A percentile compares a stretch with the other conserved stretches of the same genome.
These are phyloP conservation scores for Temnothorax unifasciatus DNA, from an alignment of 2,888 invertebrate species.

Conservation along the genomic window DNA sequence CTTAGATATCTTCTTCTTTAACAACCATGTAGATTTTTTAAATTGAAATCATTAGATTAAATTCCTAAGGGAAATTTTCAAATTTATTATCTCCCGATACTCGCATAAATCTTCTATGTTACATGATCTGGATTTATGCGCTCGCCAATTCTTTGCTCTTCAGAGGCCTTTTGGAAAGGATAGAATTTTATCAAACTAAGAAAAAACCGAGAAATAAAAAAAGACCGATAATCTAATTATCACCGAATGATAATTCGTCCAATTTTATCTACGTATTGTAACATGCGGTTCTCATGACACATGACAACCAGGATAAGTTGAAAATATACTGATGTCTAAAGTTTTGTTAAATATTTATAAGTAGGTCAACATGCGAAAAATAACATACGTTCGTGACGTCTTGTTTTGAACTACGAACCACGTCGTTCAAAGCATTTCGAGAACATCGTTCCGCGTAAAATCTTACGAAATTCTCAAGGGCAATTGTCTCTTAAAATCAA, in stretches of 20 bases:
- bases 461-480: not conserved
- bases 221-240: not conserved
- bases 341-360: constrained; percentile 42
- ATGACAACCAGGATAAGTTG: not conserved
- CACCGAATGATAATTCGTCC: not conserved
- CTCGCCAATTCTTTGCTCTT: not conserved
- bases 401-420: constrained; percentile 20
- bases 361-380: constrained; percentile 23
- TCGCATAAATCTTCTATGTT: constrained; percentile 7
- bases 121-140: constrained; percentile 3
- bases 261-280: not conserved
- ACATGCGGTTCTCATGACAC: not conserved
- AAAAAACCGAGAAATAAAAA: not conserved
- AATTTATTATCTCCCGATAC: constrained; percentile 10
- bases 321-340: not conserved
- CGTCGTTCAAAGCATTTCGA: constrained; percentile 25
- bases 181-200: not conserved
- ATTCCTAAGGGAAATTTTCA: not conserved
- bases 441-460: not conserved
- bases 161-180: not conserved
- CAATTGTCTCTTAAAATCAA: not conserved
- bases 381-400: constrained; percentile 17
- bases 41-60: not conserved
- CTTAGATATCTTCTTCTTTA: not conserved
- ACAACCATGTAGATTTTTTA: not conserved